phyloP scores from a whole-genome alignment of 92 coral and sea anemone genomes.

The Anthopleura xanthogrammica region DNA sequence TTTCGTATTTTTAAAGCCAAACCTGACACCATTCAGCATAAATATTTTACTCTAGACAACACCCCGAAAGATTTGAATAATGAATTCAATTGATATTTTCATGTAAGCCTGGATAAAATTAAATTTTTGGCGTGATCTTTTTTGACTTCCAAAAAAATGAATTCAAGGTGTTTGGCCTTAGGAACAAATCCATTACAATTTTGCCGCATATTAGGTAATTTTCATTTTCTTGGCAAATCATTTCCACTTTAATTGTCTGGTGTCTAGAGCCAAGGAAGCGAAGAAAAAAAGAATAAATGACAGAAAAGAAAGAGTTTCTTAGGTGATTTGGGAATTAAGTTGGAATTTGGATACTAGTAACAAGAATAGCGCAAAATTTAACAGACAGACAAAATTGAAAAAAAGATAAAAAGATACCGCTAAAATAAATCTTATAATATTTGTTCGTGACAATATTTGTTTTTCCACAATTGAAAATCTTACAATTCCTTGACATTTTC shows the following conservation, averaged over 20 bases:
- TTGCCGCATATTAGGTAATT: neutral
- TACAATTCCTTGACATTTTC: neutral
- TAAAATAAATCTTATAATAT: neutral
- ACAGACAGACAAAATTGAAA: neutral
- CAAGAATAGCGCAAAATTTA: no score
- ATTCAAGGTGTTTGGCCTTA: neutral
- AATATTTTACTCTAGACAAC: slow-evolving; percentile 62
- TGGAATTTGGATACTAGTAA: neutral
- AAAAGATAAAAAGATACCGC: neutral
- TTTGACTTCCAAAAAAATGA: neutral
- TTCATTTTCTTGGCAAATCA: neutral
- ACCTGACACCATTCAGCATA: slow-evolving; percentile 52
- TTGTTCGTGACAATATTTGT: neutral
- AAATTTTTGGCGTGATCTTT: neutral
- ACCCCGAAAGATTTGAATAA: slow-evolving; percentile 72
- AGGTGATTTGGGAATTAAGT: neutral
- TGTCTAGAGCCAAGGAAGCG: neutral
- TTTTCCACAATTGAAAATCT: neutral
- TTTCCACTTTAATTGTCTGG: neutral
- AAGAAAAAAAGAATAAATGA: neutral
- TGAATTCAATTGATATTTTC: slow-evolving; percentile 35
- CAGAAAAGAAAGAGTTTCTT: neutral
- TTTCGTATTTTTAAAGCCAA: slow-evolving; percentile 65
- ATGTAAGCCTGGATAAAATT: neutral
- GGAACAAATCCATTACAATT: neutral